Evolutionary conservation across 1,140 invertebrate species (phyloP).

Genomic region (Tetramorium parvispinum): DNA sequence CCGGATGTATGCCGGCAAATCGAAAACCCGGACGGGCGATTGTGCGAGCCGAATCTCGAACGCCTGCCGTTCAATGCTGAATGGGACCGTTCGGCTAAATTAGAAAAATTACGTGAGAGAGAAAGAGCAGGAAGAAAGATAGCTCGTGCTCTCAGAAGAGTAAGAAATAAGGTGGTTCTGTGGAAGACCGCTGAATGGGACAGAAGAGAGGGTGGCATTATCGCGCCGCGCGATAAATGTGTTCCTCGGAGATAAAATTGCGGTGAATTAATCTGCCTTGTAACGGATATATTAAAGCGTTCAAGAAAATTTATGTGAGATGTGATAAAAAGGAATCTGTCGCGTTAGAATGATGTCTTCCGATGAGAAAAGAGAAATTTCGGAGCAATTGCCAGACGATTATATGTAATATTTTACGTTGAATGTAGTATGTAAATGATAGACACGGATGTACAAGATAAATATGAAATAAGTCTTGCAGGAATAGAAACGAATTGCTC

Average conservation of each 20-base stretch:
- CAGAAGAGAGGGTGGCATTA: neutral
- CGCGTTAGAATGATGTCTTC: neutral
- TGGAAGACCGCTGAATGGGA: neutral
- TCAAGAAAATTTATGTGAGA: neutral
- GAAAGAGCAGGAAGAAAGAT: neutral
- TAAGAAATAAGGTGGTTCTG: constrained; percentile 14
- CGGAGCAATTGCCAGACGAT: neutral
- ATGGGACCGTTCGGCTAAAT: constrained; percentile 45
- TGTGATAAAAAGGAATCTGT: neutral
- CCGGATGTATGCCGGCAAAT: constrained; percentile 80
- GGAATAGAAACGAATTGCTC: neutral
- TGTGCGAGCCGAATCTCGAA: constrained; percentile 54
- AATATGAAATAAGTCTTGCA: neutral
- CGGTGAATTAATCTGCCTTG: neutral
- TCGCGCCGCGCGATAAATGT: constrained; percentile 8
- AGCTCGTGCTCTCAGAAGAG: neutral
- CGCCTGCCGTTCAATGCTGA: constrained; percentile 27
- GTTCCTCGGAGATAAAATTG: constrained; percentile 20
- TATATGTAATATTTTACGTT: neutral
- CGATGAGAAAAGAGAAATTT: neutral
- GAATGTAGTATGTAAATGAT: neutral
- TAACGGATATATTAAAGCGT: neutral
- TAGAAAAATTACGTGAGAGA: constrained; percentile 42
- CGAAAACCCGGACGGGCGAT: constrained; percentile 75
- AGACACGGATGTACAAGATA: neutral